Evolutionary conservation across 2,888 invertebrate genomes (phyloP).

Genomic region (Timema podura): DNA sequence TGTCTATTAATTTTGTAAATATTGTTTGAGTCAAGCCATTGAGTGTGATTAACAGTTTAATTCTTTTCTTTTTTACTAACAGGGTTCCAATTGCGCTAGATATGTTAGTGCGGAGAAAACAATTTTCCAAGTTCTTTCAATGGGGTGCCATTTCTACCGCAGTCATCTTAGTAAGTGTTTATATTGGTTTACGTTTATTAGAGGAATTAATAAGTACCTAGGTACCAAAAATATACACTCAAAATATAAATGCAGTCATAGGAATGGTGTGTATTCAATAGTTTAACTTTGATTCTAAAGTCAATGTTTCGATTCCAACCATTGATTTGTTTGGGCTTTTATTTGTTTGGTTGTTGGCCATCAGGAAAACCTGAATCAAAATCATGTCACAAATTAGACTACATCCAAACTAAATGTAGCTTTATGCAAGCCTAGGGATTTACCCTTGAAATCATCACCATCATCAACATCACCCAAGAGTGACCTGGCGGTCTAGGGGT

Average conservation of each 20-base stretch:
- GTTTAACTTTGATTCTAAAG: too few species aligned
- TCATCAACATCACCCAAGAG: too few species aligned
- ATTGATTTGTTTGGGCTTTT: conserved; percentile 1
- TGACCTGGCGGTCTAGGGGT: too few species aligned
- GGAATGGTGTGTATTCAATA: too few species aligned
- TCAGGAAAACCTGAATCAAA: neutral
- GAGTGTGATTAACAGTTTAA: conserved; percentile 14
- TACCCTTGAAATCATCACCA: too few species aligned
- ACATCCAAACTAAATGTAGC: too few species aligned
- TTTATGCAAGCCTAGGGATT: too few species aligned
- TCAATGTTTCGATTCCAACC: neutral
- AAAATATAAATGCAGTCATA: too few species aligned
- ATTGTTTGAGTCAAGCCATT: neutral
- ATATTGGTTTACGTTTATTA: too few species aligned
- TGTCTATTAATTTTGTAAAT: neutral
- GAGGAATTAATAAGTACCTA: too few species aligned
- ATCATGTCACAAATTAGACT: neutral
- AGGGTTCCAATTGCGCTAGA: conserved; percentile 81
- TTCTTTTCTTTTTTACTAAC: conserved; percentile 33
- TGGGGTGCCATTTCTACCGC: conserved; percentile 71
- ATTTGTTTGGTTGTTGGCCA: conserved; percentile 13
- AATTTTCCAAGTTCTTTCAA: conserved; percentile 64
- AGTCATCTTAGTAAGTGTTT: conserved; percentile 57
- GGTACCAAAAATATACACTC: too few species aligned
- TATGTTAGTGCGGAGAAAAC: conserved; percentile 65